Conservation (phyloP, 2,888 invertebrate species). For the Zaprionus bogoriensis region DNA sequence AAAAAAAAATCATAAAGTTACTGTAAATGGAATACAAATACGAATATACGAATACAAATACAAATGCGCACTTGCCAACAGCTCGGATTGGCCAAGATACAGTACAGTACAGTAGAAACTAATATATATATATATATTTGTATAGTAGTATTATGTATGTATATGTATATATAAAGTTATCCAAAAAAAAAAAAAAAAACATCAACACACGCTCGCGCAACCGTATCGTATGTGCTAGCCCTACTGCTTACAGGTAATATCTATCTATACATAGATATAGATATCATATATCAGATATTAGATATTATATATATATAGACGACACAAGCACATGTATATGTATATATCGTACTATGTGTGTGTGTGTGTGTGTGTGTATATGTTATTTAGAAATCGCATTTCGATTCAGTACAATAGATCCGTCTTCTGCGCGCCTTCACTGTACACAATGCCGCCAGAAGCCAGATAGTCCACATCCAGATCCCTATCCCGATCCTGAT, state of each 20-base stretch:
- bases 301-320: constrained; percentile 6
- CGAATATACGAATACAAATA: constrained; percentile 16
- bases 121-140: constrained; percentile 36
- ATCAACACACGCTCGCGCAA: constrained; percentile 30
- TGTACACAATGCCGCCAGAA: constrained; percentile 80
- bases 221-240: constrained; percentile 31
- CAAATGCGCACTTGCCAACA: constrained; percentile 44
- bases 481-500: constrained; percentile 20
- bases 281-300: background rate
- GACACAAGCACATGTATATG: constrained; percentile 8
- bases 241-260: constrained; percentile 60
- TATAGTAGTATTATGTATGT: constrained; percentile 36
- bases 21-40: constrained; percentile 55
- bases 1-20: constrained; percentile 33
- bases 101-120: constrained; percentile 43
- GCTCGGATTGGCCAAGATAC: constrained; percentile 23
- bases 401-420: constrained; percentile 81
- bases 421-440: constrained; percentile 82
- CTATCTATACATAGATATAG: constrained; percentile 44
- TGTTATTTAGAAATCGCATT: constrained; percentile 4
- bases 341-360: background rate
- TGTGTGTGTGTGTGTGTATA: background rate
- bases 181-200: constrained; percentile 32
- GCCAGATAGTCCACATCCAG: constrained; percentile 48
- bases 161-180: constrained; percentile 38